Conservation (phyloP, 2,797 vertebrate species). For the Nannoperca australis region DNA sequence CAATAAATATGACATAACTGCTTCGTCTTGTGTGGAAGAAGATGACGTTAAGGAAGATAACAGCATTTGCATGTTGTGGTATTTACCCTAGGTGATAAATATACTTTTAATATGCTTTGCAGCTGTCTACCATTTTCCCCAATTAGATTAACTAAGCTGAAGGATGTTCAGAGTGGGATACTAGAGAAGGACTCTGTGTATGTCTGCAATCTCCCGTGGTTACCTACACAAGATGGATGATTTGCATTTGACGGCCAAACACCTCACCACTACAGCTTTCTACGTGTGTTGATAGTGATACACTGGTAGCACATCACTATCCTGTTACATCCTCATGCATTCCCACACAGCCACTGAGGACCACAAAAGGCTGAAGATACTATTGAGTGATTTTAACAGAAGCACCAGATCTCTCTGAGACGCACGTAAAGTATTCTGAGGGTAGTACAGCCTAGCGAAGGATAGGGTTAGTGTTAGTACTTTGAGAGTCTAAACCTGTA, state of each 20-base stretch:
- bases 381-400: background rate
- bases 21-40: conserved; percentile 32
- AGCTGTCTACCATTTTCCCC: conserved; percentile 33
- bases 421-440: conserved; percentile 8
- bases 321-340: conserved; percentile 27
- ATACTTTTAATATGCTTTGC: conserved; percentile 61
- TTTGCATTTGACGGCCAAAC: conserved; percentile 22
- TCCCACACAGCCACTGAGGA: conserved; percentile 28
- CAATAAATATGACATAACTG: conserved; percentile 55
- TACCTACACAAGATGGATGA: conserved; percentile 55
- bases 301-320: conserved; percentile 26
- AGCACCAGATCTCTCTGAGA: background rate
- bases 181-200: conserved; percentile 35
- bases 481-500: background rate
- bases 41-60: conserved; percentile 18
- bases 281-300: conserved; percentile 24
- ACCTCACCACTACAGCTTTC: conserved; percentile 25
- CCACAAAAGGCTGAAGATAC: conserved; percentile 14
- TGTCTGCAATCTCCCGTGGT: conserved; percentile 33
- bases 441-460: background rate
- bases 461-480: background rate
- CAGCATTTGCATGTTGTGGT: conserved; percentile 69
- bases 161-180: conserved; percentile 44
- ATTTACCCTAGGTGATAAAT: conserved; percentile 65
- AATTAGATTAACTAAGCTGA: conserved; percentile 58